Percentiles rank a stretch among this genome's conserved stretches.
Evolutionary conservation across 1,140 invertebrate species (phyloP).

Genomic region (Drosophila nigrodunni): DNA sequence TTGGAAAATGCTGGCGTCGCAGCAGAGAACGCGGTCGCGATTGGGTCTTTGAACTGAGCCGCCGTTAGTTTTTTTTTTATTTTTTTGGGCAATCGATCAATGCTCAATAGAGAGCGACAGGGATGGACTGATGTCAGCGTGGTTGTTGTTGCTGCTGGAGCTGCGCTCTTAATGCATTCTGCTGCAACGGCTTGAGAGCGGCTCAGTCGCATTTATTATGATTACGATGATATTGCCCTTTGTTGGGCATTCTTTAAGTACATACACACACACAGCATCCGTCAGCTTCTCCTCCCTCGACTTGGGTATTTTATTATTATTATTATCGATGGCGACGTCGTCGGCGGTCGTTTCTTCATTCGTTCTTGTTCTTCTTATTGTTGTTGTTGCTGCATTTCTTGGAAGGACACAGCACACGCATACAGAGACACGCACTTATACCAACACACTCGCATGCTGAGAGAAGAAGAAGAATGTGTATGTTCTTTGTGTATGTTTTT

Average conservation of each 20-base stretch:
- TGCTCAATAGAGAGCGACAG: conserved; percentile 52
- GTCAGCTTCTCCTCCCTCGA: background rate
- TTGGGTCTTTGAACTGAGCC: conserved; percentile 72
- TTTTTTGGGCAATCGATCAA: conserved; percentile 75
- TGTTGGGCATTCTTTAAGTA: conserved; percentile 64
- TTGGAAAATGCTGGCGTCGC: conserved; percentile 36
- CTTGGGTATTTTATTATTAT: conserved; percentile 62
- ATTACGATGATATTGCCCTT: conserved; percentile 79
- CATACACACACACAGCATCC: conserved; percentile 37
- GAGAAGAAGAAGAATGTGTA: conserved; percentile 47
- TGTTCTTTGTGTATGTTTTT: conserved; percentile 58
- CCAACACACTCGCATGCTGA: conserved; percentile 21
- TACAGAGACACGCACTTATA: conserved; percentile 24
- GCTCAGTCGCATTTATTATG: conserved; percentile 77
- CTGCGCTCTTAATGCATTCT: conserved; percentile 64
- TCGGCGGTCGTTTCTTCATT: conserved; percentile 56
- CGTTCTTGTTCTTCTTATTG: conserved; percentile 22
- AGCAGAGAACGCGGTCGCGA: conserved; percentile 39
- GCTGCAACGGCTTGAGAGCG: conserved; percentile 40
- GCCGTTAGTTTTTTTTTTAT: conserved; percentile 64
- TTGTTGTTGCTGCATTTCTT: conserved; percentile 70
- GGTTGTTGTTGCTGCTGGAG: conserved; percentile 15
- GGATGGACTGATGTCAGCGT: conserved; percentile 12
- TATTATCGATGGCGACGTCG: conserved; percentile 61
- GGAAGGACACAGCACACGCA: conserved; percentile 67